Conservation (phyloP, 2,797 vertebrate species). For the Micropoecilia bifurca region DNA sequence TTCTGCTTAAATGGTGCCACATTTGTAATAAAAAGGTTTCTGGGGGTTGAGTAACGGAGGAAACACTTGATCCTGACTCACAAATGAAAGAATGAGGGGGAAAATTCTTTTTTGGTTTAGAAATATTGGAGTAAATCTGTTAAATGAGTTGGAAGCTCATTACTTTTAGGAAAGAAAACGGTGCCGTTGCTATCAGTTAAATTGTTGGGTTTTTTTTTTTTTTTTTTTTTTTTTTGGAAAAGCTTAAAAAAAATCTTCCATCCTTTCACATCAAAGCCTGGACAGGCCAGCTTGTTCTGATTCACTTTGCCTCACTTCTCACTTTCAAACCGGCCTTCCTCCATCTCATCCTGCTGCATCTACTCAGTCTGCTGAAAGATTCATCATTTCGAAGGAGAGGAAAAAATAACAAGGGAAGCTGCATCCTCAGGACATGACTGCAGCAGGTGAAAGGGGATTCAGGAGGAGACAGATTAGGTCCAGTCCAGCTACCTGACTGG, state of each 20-base stretch:
- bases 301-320: conserved; percentile 26
- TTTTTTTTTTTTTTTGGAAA: conserved; percentile 45
- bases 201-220: too few relatives aligned
- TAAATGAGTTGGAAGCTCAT: conserved; percentile 5
- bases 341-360: conserved; percentile 2
- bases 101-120: too few relatives aligned
- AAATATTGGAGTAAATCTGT: background rate
- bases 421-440: background rate
- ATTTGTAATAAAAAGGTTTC: background rate
- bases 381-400: conserved; percentile 9
- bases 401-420: background rate
- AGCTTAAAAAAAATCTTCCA: conserved; percentile 32
- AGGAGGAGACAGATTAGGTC: background rate
- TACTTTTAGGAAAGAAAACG: conserved; percentile 30
- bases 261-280: conserved; percentile 55
- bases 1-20: background rate
- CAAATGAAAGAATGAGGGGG: background rate
- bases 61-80: background rate
- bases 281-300: conserved; percentile 23
- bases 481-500: background rate
- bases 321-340: conserved; percentile 48
- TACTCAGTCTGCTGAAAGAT: conserved; percentile 5
- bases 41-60: background rate
- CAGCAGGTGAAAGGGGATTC: background rate
- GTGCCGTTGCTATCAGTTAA: too few relatives aligned